phyloP scores from a whole-genome alignment of 1,140 invertebrate species.

The Caenorhabditis elegans region DNA sequence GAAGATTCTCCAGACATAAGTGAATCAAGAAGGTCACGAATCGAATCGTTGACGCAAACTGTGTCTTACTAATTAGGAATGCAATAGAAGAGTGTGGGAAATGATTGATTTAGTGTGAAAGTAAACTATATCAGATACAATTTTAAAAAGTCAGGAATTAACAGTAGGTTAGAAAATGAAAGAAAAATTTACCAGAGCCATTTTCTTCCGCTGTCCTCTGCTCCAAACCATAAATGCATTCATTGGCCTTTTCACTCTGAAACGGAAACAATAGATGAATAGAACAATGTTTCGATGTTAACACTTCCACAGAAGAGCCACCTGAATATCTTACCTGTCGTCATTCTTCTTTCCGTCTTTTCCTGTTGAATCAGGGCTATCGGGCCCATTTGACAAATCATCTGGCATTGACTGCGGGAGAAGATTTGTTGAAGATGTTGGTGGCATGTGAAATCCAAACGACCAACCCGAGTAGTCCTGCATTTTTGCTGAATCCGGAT shows the following conservation, averaged over 20 bases:
- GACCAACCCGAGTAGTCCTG: background rate
- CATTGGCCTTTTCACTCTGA: conserved; percentile 97
- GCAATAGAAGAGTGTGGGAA: conserved; percentile 18
- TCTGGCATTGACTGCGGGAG: conserved; percentile 33
- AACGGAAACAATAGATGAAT: conserved; percentile 34
- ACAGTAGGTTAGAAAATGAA: background rate
- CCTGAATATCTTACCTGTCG: conserved; percentile 10
- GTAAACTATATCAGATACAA: no score
- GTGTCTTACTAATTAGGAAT: conserved; percentile 19
- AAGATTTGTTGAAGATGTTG: background rate
- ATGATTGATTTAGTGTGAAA: background rate
- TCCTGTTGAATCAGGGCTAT: conserved; percentile 8
- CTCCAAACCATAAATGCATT: conserved; percentile 99
- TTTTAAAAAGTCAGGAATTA: no score
- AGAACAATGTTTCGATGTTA: background rate
- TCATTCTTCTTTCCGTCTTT: conserved; percentile 13
- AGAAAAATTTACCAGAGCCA: conserved; percentile 88
- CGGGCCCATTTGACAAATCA: conserved; percentile 23
- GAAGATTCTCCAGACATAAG: conserved; percentile 13
- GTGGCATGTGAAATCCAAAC: conserved; percentile 14
- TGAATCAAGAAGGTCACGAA: conserved; percentile 29
- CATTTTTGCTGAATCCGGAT: conserved; percentile 29
- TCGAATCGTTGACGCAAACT: conserved; percentile 21
- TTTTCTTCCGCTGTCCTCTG: conserved; percentile 75
- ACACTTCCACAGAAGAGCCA: background rate